Percentiles rank a stretch among this genome's conserved stretches.
Evolutionary conservation across 2,888 invertebrate species (phyloP).

Genomic region (Agrochola circellaris): DNA sequence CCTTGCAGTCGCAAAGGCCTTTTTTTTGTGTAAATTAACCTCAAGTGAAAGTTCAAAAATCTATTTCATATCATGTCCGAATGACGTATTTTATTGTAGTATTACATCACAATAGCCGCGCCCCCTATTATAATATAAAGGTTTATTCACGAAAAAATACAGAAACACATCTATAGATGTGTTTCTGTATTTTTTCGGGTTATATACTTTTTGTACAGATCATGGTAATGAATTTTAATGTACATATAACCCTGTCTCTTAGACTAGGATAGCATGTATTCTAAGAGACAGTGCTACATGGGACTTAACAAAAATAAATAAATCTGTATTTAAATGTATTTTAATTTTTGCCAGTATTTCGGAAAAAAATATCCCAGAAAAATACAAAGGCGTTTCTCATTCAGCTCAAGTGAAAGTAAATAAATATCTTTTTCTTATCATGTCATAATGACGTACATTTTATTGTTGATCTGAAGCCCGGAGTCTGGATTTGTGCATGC

Average conservation of each 20-base stretch:
- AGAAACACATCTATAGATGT: too few relatives aligned
- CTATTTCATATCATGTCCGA: background rate
- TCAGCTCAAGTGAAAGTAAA: background rate
- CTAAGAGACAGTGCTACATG: too few relatives aligned
- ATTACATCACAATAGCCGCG: background rate
- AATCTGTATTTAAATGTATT: background rate
- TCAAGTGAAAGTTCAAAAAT: too few relatives aligned
- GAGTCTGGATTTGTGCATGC: background rate
- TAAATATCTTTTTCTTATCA: background rate
- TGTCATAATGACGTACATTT: background rate
- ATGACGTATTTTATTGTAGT: constrained; percentile 22
- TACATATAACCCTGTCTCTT: too few relatives aligned
- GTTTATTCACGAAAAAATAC: too few relatives aligned
- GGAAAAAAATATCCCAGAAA: background rate
- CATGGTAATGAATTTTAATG: too few relatives aligned
- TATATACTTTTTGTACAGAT: too few relatives aligned
- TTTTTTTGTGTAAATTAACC: too few relatives aligned
- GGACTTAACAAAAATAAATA: background rate
- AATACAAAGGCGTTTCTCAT: background rate
- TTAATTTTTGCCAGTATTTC: background rate
- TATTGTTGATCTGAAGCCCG: constrained; percentile 15
- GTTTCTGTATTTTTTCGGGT: too few relatives aligned
- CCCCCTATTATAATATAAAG: too few relatives aligned
- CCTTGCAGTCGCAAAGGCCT: too few relatives aligned
- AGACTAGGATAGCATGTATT: too few relatives aligned